These are phyloP conservation scores for Tichodroma muraria DNA, from an alignment of 2,113 vertebrate genomes.

Conservation along the genomic window DNA sequence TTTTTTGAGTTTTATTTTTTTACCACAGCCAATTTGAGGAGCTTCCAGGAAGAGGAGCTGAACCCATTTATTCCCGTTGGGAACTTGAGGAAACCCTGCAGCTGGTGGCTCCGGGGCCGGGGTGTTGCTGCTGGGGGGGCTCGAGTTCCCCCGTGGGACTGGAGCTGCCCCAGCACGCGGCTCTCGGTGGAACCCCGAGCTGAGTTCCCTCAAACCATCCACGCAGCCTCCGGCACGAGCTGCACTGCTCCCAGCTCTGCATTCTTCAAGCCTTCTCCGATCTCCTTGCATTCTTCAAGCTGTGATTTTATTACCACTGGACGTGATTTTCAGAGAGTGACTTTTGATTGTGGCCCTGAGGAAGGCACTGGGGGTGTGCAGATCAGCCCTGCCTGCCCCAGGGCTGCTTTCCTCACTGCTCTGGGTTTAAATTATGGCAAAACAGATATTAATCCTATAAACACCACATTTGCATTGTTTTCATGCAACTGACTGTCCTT, in stretches of 20 bases:
- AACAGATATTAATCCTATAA: not conserved
- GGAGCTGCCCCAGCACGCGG: too few relatives aligned
- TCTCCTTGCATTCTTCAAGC: not conserved
- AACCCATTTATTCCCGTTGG: not conserved
- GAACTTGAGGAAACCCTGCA: not conserved
- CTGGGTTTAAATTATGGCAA: not conserved
- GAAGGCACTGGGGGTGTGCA: not conserved
- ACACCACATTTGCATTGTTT: not conserved
- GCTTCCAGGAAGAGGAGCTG: not conserved
- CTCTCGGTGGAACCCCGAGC: not conserved
- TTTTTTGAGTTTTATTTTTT: not conserved
- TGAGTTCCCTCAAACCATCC: not conserved
- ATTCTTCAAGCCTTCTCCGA: not conserved
- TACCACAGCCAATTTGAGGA: not conserved
- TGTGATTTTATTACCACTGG: not conserved
- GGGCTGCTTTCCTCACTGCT: not conserved
- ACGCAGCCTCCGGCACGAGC: not conserved
- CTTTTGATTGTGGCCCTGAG: not conserved
- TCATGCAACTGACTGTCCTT: not conserved
- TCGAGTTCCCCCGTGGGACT: fast-evolving
- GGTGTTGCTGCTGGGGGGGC: not conserved
- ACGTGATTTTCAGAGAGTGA: not conserved
- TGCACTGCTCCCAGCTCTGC: not conserved
- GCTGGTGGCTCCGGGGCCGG: not conserved
- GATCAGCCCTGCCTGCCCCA: not conserved